These are phyloP conservation scores for Dione juno DNA, from an alignment of 2,888 invertebrate species.

Conservation along the genomic window DNA sequence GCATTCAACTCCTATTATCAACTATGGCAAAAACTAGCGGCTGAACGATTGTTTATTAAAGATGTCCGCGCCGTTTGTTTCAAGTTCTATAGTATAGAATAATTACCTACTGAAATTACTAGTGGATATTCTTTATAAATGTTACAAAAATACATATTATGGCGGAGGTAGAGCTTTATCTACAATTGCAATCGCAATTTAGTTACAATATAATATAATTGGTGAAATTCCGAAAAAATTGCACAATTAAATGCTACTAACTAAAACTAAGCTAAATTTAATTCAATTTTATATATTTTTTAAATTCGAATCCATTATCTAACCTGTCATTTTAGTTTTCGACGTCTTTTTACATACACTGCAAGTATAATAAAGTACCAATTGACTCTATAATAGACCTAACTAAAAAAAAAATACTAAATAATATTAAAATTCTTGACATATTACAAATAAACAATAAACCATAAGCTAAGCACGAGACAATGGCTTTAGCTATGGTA, in stretches of 20 bases:
- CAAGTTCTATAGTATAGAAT: constrained; percentile 21
- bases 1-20: constrained; percentile 52
- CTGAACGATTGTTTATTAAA: constrained; percentile 43
- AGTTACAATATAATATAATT: too few species aligned
- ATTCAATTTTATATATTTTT: neutral
- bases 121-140: neutral
- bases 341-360: too few species aligned
- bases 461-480: constrained; percentile 21
- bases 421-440: constrained; percentile 9
- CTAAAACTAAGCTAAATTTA: too few species aligned
- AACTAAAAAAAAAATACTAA: too few species aligned
- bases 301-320: too few species aligned
- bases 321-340: too few species aligned
- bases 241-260: too few species aligned
- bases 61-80: constrained; percentile 46
- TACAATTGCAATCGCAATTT: too few species aligned
- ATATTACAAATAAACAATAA: neutral
- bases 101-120: neutral
- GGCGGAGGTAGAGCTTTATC: neutral
- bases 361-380: too few species aligned
- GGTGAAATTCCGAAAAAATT: too few species aligned
- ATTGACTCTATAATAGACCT: too few species aligned
- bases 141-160: neutral
- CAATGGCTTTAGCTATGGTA: constrained; percentile 29
- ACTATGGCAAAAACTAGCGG: constrained; percentile 46